Base-by-base conservation (phyloP, 35 echinoderm and acorn worm genomes). In the Nesometra sesokonis region DNA sequence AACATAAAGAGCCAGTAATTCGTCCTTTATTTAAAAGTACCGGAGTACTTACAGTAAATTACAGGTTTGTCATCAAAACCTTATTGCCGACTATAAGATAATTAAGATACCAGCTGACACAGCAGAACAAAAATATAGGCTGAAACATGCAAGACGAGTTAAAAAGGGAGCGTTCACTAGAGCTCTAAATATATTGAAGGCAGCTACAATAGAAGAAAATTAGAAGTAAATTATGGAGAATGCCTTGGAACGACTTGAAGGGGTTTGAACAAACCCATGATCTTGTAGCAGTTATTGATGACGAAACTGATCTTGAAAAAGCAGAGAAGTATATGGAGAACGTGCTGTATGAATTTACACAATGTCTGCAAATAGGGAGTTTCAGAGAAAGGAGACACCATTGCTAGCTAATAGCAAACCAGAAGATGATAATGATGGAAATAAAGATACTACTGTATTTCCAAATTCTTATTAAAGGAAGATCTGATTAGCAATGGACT, bases 401-500 rank as follows among this genome's bases (percentile, higher is more conserved):
- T 67, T 19, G 29, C 30, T 78, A 30, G 36, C 85, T 15, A 11
- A 81, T 13, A 13, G 32, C 15, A 81, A 32, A 31, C 79, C 79
- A 78, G 37, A 8, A 27, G 85, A 87, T 34, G 36, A 21, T 32
- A 31, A 78, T 30, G 36, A 87, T 17, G 35, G 36, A 87, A 77
- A 87, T 30, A 67, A 52, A 37, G 23, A 85, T 33, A 77, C 52
- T 35, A 77, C 78, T 87, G 85, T 34, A 11, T 88, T 80, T 36
- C 77, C 21, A 88, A 4, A 37, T 29, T 39, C 1, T 80, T 88
- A 34, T 11, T 88, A 38, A 88, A 88, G 34, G 80, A 35, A 81
- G 89, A 86, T 9, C 84, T 91, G 33, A 27, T 91, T 32, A 79
- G 83, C 33, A 85, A 85, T 81, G 89, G 89, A 86, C 83, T 90